Conservation (phyloP, 1,140 invertebrate genomes). For the Monomorium pharaonis region DNA sequence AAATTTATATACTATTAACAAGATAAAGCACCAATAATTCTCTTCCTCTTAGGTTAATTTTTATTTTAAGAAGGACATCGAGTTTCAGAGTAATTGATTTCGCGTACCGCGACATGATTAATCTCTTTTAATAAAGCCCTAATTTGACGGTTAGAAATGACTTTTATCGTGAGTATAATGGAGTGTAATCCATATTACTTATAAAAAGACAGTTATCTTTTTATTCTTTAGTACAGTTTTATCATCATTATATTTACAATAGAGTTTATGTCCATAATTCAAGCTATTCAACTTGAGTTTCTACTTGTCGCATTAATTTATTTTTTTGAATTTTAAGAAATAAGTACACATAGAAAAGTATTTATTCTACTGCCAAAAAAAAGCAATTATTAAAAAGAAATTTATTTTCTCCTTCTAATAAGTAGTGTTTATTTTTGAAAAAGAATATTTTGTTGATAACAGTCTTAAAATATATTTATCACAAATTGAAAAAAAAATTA, state of each 20-base stretch:
- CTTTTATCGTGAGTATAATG: neutral
- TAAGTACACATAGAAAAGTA: no score
- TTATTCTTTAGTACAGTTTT: neutral
- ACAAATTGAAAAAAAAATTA: no score
- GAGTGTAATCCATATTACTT: constrained; percentile 21
- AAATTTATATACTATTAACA: neutral
- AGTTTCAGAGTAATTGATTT: neutral
- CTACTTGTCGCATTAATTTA: neutral
- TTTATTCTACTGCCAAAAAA: no score
- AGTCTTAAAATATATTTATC: no score
- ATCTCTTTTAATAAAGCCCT: constrained; percentile 14
- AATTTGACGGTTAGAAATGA: constrained; percentile 8
- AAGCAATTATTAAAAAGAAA: no score
- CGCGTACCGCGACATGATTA: neutral
- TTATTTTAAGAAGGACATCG: neutral
- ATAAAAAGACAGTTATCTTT: constrained; percentile 8
- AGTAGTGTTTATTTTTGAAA: no score
- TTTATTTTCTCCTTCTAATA: no score
- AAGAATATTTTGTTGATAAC: no score
- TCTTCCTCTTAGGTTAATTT: neutral
- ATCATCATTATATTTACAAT: constrained; percentile 1
- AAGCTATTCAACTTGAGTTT: neutral
- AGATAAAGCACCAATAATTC: neutral
- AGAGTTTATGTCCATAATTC: neutral
- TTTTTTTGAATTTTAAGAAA: constrained; percentile 2